These are phyloP conservation scores for Stenichneumon culpator DNA, from an alignment of 2,888 invertebrate genomes.

Conservation along the genomic window DNA sequence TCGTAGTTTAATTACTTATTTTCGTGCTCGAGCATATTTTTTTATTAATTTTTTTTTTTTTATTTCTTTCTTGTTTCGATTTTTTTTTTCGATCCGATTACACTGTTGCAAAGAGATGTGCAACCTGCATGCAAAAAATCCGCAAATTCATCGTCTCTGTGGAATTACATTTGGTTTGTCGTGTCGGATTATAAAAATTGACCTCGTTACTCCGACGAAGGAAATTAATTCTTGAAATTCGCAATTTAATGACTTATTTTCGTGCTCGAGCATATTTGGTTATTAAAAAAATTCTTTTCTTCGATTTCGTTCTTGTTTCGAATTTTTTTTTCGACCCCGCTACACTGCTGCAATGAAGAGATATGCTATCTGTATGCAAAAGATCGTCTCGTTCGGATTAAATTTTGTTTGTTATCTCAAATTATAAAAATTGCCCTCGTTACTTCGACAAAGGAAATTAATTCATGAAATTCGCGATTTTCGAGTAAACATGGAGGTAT, in stretches of 20 bases:
- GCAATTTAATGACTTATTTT: not conserved
- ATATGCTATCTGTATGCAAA: not conserved
- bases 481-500: no score
- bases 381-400: not conserved
- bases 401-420: not conserved
- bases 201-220: not conserved
- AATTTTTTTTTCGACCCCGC: no score
- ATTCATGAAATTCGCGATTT: not conserved
- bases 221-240: not conserved
- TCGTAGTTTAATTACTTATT: not conserved
- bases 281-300: no score
- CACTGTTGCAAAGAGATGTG: not conserved
- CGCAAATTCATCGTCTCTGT: slow-evolving; percentile 5
- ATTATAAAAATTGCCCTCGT: not conserved
- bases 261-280: not conserved
- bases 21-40: not conserved
- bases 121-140: not conserved
- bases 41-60: no score
- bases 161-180: not conserved
- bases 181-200: not conserved
- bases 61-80: no score
- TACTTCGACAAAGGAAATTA: not conserved
- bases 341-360: not conserved
- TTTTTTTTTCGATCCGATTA: no score
- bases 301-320: no score